Conservation (phyloP, 1,140 invertebrate genomes). For the Meteorus sp. region DNA sequence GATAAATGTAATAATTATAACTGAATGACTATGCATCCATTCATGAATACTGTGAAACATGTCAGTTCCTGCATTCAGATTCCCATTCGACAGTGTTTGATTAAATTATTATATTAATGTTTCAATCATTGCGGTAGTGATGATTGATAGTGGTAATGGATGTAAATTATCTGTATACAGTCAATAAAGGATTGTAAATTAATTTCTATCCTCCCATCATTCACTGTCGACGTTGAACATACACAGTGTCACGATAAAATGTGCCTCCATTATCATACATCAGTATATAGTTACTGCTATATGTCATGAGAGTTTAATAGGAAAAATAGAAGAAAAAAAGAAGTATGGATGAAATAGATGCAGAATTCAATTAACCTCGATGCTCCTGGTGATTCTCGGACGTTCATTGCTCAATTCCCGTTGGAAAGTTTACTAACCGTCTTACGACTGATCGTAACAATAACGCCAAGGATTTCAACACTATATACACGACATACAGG, state of each 20-base stretch:
- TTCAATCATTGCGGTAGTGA: too few relatives aligned
- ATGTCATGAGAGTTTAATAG: too few relatives aligned
- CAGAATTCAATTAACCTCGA: constrained; percentile 6
- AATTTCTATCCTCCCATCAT: not conserved
- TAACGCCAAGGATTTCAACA: not conserved
- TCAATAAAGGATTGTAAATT: not conserved
- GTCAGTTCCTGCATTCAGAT: too few relatives aligned
- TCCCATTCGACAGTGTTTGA: too few relatives aligned
- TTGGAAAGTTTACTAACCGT: constrained; percentile 2
- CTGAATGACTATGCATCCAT: too few relatives aligned
- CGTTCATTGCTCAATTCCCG: constrained; percentile 7
- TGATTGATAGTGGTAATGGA: not conserved
- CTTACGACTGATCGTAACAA: constrained; percentile 14
- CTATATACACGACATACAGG: not conserved
- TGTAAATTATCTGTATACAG: not conserved
- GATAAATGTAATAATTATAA: too few relatives aligned
- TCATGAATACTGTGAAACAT: too few relatives aligned
- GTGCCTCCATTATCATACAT: too few relatives aligned
- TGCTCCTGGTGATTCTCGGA: not conserved
- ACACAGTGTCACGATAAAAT: too few relatives aligned
- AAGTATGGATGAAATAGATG: not conserved
- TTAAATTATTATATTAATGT: too few relatives aligned
- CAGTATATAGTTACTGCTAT: too few relatives aligned
- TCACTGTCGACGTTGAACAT: not conserved
- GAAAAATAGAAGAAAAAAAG: too few relatives aligned